A percentile compares a stretch with the other conserved stretches of the same genome.
These are phyloP conservation scores for Nycticorax nycticorax DNA, from an alignment of 2,113 vertebrate genomes.

Conservation along the genomic window DNA sequence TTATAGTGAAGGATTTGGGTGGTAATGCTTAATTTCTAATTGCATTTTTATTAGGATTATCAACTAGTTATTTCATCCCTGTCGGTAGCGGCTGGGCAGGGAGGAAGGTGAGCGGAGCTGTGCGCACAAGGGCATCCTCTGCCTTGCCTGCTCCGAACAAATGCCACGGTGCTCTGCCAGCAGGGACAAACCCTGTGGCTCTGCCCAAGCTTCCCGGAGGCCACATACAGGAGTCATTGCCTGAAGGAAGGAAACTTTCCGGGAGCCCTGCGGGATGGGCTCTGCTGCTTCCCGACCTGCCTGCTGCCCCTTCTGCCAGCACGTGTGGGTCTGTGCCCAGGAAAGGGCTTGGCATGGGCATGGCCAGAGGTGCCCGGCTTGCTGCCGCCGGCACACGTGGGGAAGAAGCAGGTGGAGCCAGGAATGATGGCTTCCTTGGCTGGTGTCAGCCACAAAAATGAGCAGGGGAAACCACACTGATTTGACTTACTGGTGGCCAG, in stretches of 20 bases:
- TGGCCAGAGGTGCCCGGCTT: neutral
- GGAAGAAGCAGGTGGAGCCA: neutral
- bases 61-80: neutral
- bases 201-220: neutral
- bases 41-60: constrained; percentile 27
- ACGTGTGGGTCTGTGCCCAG: rapidly evolving
- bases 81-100: neutral
- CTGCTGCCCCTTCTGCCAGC: neutral
- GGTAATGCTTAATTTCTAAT: neutral
- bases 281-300: neutral
- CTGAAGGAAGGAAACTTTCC: neutral
- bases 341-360: neutral
- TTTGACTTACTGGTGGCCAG: neutral
- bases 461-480: neutral
- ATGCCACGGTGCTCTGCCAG: rapidly evolving
- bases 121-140: neutral
- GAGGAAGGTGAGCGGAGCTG: neutral
- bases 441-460: rapidly evolving
- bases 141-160: neutral
- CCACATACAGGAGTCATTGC: neutral
- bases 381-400: rapidly evolving
- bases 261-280: neutral
- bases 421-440: neutral
- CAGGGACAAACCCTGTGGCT: neutral
- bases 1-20: neutral